Conservation (phyloP, 2,888 invertebrate genomes). For the Andrena praecox region DNA sequence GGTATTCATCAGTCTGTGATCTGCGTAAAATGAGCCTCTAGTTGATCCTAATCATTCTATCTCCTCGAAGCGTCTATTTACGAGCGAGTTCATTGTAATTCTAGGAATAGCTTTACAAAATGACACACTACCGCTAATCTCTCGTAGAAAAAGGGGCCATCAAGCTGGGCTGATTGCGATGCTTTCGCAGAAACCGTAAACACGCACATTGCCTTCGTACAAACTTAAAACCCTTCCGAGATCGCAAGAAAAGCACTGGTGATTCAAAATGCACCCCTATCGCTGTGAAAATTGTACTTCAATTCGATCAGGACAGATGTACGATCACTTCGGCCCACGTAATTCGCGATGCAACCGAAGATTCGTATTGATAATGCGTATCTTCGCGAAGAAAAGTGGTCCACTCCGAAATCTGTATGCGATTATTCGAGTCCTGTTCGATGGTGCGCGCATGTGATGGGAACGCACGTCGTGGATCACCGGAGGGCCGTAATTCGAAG, state of each 20-base stretch:
- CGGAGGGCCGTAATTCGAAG: constrained; percentile 77
- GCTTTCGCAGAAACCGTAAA: constrained; percentile 77
- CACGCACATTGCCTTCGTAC: constrained; percentile 66
- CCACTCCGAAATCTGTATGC: constrained; percentile 71
- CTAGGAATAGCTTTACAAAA: constrained; percentile 59
- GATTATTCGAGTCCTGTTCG: constrained; percentile 75
- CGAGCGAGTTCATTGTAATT: constrained; percentile 42
- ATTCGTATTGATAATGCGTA: constrained; percentile 3
- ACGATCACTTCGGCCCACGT: neutral
- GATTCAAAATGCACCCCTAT: constrained; percentile 31
- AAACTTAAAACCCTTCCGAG: constrained; percentile 28
- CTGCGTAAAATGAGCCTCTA: neutral
- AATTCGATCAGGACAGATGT: neutral
- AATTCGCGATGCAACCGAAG: neutral
- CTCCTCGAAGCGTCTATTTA: constrained; percentile 13
- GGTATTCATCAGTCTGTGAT: constrained; percentile 26
- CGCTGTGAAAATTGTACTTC: neutral
- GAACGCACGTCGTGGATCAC: constrained; percentile 64
- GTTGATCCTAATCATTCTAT: constrained; percentile 9
- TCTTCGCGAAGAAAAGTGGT: neutral
- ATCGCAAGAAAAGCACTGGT: neutral
- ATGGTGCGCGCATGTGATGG: constrained; percentile 67
- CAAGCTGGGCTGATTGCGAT: constrained; percentile 71
- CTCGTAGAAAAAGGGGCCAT: constrained; percentile 68
- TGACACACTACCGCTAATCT: constrained; percentile 56